A percentile compares a stretch with the other conserved stretches of the same genome.
Conservation (phyloP, 1,140 invertebrate species). For the Drosophila rufa region DNA sequence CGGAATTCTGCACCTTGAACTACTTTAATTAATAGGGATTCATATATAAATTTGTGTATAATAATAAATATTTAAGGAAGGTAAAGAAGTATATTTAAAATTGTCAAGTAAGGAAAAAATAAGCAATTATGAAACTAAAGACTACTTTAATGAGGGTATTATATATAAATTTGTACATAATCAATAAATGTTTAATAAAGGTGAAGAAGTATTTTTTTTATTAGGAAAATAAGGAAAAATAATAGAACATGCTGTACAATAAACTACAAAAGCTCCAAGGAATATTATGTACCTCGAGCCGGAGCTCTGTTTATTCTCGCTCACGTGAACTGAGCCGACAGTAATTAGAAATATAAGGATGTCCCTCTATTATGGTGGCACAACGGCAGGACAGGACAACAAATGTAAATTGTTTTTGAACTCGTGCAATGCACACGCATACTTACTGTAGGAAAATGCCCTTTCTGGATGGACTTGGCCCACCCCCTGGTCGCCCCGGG, state of each 20-base stretch:
- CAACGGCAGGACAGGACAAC: conserved; percentile 23
- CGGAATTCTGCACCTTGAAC: too few species aligned
- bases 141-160: too few species aligned
- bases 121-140: too few species aligned
- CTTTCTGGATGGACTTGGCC: neutral
- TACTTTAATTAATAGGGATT: neutral
- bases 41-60: neutral
- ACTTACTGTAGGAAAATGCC: conserved; percentile 18
- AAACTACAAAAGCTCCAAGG: neutral
- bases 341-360: conserved; percentile 36
- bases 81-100: neutral
- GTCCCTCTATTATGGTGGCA: conserved; percentile 18
- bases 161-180: neutral
- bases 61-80: neutral
- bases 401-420: conserved; percentile 45
- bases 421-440: conserved; percentile 2
- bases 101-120: neutral
- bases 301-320: conserved; percentile 20
- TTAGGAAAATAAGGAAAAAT: too few species aligned
- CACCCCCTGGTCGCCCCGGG: neutral
- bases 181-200: neutral
- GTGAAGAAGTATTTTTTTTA: neutral
- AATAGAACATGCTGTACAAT: neutral
- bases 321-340: conserved; percentile 16
- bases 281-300: neutral